Evolutionary conservation across 2,113 vertebrate genomes (phyloP).

Genomic region (Brienomyrus brachyistius): DNA sequence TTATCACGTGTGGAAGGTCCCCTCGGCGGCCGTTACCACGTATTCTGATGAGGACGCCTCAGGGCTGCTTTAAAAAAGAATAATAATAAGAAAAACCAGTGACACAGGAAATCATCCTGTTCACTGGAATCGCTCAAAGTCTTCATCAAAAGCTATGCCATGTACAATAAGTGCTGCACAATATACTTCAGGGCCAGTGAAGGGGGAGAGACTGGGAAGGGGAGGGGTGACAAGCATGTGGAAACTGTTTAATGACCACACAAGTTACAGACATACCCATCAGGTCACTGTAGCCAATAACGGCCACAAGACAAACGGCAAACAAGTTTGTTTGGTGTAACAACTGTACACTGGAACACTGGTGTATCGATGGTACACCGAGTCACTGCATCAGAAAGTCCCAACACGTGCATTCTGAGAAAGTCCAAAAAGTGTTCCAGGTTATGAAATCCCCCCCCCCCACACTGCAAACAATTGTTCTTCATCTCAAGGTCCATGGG

Average conservation of each 20-base stretch:
- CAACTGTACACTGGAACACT: neutral
- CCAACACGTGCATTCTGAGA: neutral
- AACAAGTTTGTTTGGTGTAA: neutral
- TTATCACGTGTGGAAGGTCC: neutral
- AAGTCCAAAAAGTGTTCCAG: neutral
- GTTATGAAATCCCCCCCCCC: neutral
- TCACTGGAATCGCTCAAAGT: neutral
- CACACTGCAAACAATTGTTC: neutral
- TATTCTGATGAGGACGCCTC: neutral
- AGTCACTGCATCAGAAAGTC: neutral
- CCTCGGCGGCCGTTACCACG: neutral
- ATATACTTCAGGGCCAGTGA: neutral
- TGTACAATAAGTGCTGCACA: too few relatives aligned
- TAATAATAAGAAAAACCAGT: neutral
- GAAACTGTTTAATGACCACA: neutral
- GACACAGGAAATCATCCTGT: neutral
- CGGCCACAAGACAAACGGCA: neutral
- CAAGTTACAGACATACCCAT: neutral
- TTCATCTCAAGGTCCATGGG: neutral
- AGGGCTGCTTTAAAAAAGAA: slow-evolving; percentile 1
- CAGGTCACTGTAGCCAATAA: neutral
- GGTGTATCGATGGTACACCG: neutral
- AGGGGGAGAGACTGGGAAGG: neutral
- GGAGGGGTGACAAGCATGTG: neutral
- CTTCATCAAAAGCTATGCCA: neutral